Evolutionary conservation across 2,888 invertebrate genomes (phyloP).

Genomic region (Scaptomyza tumidula): DNA sequence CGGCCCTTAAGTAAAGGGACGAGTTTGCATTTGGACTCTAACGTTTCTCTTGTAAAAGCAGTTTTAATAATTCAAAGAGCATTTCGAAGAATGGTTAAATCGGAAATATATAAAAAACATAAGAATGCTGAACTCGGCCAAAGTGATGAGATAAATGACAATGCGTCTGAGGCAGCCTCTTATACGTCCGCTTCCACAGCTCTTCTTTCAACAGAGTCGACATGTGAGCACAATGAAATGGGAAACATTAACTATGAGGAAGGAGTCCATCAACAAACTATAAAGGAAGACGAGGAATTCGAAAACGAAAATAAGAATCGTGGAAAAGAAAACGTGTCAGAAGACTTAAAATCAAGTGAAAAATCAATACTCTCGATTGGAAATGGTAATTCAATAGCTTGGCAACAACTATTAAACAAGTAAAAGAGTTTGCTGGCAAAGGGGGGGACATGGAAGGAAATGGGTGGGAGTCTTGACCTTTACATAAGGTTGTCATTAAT

Average conservation of each 20-base stretch:
- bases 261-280: constrained; percentile 56
- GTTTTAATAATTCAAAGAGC: constrained; percentile 86
- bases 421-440: not conserved
- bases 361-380: constrained; percentile 17
- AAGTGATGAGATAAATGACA: constrained; percentile 64
- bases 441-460: not conserved
- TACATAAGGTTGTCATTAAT: not conserved
- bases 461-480: not conserved
- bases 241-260: constrained; percentile 54
- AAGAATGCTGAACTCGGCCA: constrained; percentile 42
- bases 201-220: constrained; percentile 72
- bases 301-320: constrained; percentile 53
- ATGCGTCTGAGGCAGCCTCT: constrained; percentile 75
- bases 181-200: constrained; percentile 80
- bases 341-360: constrained; percentile 25
- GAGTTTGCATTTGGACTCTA: constrained; percentile 12
- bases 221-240: constrained; percentile 52
- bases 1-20: not conserved
- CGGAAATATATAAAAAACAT: constrained; percentile 33
- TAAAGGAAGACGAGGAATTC: constrained; percentile 63
- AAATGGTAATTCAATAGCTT: constrained; percentile 27
- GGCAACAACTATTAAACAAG: not conserved
- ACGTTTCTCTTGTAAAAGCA: constrained; percentile 49
- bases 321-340: constrained; percentile 27
- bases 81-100: constrained; percentile 83